Conservation (phyloP, 2,113 vertebrate species). For the Sigmodon hispidus region DNA sequence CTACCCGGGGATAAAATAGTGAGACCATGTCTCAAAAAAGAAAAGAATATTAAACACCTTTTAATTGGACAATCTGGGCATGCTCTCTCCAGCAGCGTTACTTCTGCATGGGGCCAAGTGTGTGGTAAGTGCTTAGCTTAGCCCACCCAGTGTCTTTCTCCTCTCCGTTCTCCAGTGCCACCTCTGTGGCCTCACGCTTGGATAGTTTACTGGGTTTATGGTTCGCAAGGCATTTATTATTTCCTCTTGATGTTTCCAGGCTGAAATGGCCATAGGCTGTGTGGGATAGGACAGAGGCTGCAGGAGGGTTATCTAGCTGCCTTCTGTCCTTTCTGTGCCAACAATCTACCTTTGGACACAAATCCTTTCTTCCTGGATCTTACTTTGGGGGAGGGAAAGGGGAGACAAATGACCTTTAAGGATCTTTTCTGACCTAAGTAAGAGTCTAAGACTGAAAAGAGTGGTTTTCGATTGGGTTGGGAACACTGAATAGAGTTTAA, state of each 20-base stretch:
- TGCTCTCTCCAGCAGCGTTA: neutral
- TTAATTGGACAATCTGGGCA: neutral
- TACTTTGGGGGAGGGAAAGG: neutral
- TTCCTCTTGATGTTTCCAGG: constrained; percentile 44
- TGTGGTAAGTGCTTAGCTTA: neutral
- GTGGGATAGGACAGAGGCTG: constrained; percentile 23
- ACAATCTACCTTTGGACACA: neutral
- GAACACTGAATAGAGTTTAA: constrained; percentile 59
- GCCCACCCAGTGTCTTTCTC: constrained; percentile 13
- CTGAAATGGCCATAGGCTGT: constrained; percentile 44
- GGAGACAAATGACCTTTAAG: neutral
- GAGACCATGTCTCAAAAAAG: neutral
- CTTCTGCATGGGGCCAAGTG: neutral
- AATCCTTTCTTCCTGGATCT: constrained; percentile 49
- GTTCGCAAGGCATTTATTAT: constrained; percentile 51
- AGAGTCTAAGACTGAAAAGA: constrained; percentile 65
- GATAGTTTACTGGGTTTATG: neutral
- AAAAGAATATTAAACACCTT: neutral
- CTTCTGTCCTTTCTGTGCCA: constrained; percentile 17
- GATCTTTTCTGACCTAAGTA: constrained; percentile 25
- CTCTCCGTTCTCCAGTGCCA: neutral
- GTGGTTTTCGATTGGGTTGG: constrained; percentile 46
- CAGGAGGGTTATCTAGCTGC: neutral
- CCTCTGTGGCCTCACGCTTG: neutral
- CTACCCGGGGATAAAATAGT: neutral